Percentiles rank a stretch among this genome's conserved stretches.
Conservation (phyloP, 1,140 invertebrate genomes). For the Cydia fagiglandana region DNA sequence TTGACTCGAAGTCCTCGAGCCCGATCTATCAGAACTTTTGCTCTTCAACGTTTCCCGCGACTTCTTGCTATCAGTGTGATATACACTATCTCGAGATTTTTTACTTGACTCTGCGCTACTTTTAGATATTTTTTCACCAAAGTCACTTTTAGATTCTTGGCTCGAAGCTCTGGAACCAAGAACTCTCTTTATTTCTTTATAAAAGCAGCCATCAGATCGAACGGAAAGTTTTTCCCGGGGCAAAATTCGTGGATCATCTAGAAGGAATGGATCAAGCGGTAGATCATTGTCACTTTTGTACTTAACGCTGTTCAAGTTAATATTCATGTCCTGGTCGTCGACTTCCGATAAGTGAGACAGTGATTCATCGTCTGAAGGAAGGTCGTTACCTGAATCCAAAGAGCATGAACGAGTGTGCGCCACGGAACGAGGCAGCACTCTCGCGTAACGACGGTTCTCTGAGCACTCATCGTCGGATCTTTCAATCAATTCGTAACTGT, state of each 20-base stretch:
- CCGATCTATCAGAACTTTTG: slow-evolving; percentile 79
- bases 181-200: slow-evolving; percentile 82
- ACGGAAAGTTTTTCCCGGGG: slow-evolving; percentile 84
- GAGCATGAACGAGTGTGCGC: slow-evolving; percentile 82
- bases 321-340: slow-evolving; percentile 57
- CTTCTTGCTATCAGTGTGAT: slow-evolving; percentile 83
- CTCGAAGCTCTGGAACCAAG: slow-evolving; percentile 82
- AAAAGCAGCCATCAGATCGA: slow-evolving; percentile 84
- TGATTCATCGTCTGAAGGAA: slow-evolving; percentile 83
- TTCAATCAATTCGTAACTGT: slow-evolving; percentile 92
- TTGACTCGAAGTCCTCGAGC: slow-evolving; percentile 82
- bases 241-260: slow-evolving; percentile 84
- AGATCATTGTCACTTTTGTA: slow-evolving; percentile 82
- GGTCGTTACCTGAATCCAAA: slow-evolving; percentile 84
- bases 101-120: slow-evolving; percentile 82
- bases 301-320: slow-evolving; percentile 71
- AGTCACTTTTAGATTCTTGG: slow-evolving; percentile 83
- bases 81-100: slow-evolving; percentile 81
- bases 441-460: slow-evolving; percentile 64
- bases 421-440: slow-evolving; percentile 47
- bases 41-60: slow-evolving; percentile 81
- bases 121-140: slow-evolving; percentile 83
- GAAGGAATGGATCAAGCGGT: slow-evolving; percentile 82
- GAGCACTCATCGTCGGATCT: slow-evolving; percentile 84
- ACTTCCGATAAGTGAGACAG: slow-evolving; percentile 77